A percentile compares a stretch with the other conserved stretches of the same genome.
Conservation (phyloP, 2,113 vertebrate genomes). For the Tringa solitaria region DNA sequence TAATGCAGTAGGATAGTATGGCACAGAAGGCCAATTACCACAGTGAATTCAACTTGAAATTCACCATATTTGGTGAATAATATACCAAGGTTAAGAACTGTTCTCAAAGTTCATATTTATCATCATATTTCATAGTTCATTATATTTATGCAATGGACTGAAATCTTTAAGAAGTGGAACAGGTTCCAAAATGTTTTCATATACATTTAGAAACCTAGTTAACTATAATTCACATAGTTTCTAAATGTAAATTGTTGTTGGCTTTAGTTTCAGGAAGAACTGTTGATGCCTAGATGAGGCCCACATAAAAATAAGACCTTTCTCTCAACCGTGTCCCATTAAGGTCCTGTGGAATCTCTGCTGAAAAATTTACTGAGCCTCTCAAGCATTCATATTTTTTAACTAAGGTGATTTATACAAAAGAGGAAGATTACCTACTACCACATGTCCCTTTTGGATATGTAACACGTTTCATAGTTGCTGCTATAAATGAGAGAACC, state of each 20-base stretch:
- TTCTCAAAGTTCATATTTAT: neutral
- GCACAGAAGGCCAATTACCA: neutral
- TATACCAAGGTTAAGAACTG: neutral
- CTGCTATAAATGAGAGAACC: neutral
- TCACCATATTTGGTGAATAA: neutral
- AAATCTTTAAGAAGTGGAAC: neutral
- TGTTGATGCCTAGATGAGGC: neutral
- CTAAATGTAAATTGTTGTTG: neutral
- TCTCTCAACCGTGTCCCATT: neutral
- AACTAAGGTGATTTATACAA: neutral
- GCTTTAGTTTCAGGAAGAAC: neutral
- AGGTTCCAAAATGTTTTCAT: neutral
- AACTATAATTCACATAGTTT: neutral
- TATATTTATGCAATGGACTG: neutral
- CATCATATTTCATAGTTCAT: no score
- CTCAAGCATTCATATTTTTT: neutral
- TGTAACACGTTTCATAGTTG: neutral
- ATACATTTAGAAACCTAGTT: neutral
- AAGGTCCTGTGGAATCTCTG: neutral
- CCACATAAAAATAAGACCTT: neutral
- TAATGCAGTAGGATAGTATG: neutral
- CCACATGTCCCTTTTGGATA: neutral
- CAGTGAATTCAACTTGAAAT: neutral
- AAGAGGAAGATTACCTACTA: neutral
- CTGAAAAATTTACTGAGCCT: neutral